Evolutionary conservation across 2,888 invertebrate species (phyloP).

Genomic region (Ichneumoninae sp.): DNA sequence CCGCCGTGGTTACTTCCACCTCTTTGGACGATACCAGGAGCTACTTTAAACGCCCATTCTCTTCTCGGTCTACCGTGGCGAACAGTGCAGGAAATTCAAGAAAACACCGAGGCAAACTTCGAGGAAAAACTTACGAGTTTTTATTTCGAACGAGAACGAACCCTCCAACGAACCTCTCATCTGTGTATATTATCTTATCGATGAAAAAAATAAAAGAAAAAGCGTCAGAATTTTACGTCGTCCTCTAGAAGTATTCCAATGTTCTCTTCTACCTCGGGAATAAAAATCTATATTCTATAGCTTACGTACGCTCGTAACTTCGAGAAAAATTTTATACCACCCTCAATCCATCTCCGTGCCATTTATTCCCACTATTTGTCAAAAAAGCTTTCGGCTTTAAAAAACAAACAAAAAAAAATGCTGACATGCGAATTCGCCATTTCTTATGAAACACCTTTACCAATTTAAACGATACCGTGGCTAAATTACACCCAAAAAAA

Average conservation of each 20-base stretch:
- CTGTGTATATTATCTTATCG: neutral
- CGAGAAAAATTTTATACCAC: neutral
- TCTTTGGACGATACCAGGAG: constrained; percentile 38
- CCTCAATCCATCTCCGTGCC: neutral
- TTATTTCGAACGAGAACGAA: constrained; percentile 12
- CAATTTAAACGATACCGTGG: no score
- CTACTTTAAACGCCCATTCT: constrained; percentile 53
- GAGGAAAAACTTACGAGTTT: constrained; percentile 26
- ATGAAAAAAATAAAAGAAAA: neutral
- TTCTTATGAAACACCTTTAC: no score
- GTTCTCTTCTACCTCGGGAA: neutral
- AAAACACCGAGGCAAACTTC: constrained; percentile 49
- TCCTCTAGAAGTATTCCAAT: neutral
- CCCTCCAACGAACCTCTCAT: constrained; percentile 1
- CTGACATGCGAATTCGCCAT: no score
- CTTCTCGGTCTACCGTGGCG: constrained; percentile 23
- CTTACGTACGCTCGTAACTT: neutral
- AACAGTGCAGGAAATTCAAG: constrained; percentile 33
- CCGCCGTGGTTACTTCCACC: constrained; percentile 45
- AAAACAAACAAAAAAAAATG: no score
- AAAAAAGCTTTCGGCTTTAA: neutral
- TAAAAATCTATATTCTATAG: neutral
- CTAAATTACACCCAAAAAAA: no score
- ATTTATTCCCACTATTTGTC: neutral
- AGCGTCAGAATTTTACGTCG: neutral